Conservation (phyloP, 2,888 invertebrate species). For the Phalera bucephala region DNA sequence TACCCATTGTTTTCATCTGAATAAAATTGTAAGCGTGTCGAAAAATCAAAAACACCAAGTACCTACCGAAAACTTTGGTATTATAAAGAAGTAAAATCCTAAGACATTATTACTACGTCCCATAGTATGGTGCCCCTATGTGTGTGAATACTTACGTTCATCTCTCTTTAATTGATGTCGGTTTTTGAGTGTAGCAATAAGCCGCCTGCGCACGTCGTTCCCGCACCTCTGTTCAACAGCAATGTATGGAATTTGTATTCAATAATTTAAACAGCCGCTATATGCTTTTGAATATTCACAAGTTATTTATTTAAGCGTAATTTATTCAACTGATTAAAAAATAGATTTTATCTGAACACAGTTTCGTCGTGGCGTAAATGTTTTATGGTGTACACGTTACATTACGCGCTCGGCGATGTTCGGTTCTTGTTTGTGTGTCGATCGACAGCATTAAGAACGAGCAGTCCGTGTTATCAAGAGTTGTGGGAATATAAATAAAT, state of each 20-base stretch:
- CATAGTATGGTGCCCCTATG: constrained; percentile 19
- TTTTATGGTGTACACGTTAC: constrained; percentile 37
- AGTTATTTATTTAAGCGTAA: constrained; percentile 50
- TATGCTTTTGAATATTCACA: constrained; percentile 42
- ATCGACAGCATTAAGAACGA: constrained; percentile 3
- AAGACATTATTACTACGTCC: no score
- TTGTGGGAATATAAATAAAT: background rate
- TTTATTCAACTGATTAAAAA: constrained; percentile 48
- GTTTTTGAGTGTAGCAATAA: constrained; percentile 69
- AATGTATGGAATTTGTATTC: constrained; percentile 75
- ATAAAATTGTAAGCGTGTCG: no score
- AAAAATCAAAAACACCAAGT: no score
- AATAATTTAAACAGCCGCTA: constrained; percentile 64
- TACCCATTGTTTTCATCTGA: no score
- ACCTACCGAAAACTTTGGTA: no score
- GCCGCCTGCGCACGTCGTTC: constrained; percentile 58
- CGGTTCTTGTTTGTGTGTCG: constrained; percentile 22
- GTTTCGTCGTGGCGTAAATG: constrained; percentile 33
- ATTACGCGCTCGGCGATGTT: constrained; percentile 29
- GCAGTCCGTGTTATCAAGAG: background rate
- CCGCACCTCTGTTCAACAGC: constrained; percentile 58
- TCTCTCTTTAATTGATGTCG: constrained; percentile 74
- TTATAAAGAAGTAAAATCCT: no score
- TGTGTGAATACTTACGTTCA: constrained; percentile 44
- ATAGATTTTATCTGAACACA: constrained; percentile 39